Conservation (phyloP, 2,113 vertebrate species). For the Puffinus mauretanicus region DNA sequence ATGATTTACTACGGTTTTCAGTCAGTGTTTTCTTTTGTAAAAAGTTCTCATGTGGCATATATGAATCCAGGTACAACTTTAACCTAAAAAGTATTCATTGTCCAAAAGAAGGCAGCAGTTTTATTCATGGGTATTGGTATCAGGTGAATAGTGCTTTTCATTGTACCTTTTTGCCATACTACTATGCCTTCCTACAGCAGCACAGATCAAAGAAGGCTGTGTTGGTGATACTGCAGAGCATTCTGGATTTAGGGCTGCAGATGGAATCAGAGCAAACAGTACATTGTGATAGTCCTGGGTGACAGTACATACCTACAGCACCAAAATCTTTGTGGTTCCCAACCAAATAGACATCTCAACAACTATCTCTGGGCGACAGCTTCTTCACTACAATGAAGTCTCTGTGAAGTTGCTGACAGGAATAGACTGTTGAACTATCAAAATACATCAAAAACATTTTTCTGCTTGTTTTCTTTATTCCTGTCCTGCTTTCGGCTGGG, state of each 20-base stretch:
- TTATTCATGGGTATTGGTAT: not conserved
- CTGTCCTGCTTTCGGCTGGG: too few species aligned
- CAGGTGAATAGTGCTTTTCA: not conserved
- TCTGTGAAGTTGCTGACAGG: not conserved
- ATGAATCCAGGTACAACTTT: not conserved
- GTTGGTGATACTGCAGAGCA: not conserved
- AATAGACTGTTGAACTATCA: not conserved
- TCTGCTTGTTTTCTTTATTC: not conserved
- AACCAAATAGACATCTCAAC: not conserved
- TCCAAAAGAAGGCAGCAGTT: not conserved
- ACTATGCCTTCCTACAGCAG: not conserved
- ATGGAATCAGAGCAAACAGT: not conserved
- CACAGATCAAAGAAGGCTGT: not conserved
- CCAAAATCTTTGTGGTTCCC: not conserved
- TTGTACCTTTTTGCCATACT: not conserved
- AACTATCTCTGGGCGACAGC: not conserved
- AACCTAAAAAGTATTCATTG: not conserved
- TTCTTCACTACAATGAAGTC: not conserved
- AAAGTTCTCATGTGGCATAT: not conserved
- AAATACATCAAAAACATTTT: not conserved
- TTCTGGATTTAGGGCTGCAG: not conserved
- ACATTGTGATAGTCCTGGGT: not conserved
- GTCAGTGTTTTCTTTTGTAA: not conserved
- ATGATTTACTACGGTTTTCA: not conserved
- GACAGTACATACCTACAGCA: not conserved